Conservation (phyloP, 2,797 vertebrate species). For the Sebastes itinus region DNA sequence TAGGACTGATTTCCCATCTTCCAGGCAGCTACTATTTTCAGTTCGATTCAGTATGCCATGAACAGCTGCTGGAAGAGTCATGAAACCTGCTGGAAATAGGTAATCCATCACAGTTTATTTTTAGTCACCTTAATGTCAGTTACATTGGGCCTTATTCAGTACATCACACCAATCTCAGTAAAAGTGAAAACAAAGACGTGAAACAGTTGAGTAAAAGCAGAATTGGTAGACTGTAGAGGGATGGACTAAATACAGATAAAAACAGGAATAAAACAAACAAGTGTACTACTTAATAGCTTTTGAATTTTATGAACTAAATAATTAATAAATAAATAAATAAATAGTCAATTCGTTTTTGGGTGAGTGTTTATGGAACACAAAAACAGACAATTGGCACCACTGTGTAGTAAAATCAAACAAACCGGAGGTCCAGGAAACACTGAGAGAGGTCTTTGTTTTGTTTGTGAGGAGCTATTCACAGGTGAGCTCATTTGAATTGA, state of each 20-base stretch:
- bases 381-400: background rate
- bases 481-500: slow-evolving; percentile 62
- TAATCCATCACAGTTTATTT: background rate
- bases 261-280: background rate
- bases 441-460: background rate
- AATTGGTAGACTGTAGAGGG: background rate
- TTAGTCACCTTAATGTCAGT: background rate
- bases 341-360: background rate
- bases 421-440: slow-evolving; percentile 6
- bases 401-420: slow-evolving; percentile 14
- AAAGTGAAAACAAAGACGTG: background rate
- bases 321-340: background rate
- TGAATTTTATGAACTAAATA: background rate
- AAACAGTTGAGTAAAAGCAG: background rate
- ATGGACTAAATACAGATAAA: background rate
- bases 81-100: background rate
- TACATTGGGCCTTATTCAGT: background rate
- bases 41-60: background rate
- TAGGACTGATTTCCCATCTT: background rate
- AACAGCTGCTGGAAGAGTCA: background rate
- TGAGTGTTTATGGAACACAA: background rate
- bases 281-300: background rate
- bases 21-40: background rate
- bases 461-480: slow-evolving; percentile 42
- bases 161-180: background rate